phyloP scores from a whole-genome alignment of 2,888 invertebrate species.

The Dasysyrphus albostriatus region DNA sequence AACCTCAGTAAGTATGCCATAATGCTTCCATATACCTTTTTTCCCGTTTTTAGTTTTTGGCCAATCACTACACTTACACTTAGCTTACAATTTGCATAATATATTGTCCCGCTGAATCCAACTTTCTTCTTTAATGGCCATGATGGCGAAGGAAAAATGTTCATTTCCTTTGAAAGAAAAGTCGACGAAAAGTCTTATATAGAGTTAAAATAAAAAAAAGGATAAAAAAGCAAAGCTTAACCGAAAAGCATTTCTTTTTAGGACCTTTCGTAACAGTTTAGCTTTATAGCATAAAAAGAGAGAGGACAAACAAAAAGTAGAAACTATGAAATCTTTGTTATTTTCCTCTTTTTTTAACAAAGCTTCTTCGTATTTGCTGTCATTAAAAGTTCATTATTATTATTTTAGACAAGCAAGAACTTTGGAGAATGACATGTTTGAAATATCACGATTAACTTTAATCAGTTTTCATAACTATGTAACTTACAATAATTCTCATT shows the following conservation, averaged over 20 bases:
- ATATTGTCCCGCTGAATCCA: slow-evolving; percentile 78
- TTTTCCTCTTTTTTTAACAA: not conserved
- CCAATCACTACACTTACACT: slow-evolving; percentile 83
- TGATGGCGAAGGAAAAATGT: slow-evolving; percentile 39
- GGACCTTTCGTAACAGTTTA: slow-evolving; percentile 33
- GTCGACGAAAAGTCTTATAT: slow-evolving; percentile 12
- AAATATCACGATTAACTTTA: too few species aligned
- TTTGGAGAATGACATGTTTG: too few species aligned
- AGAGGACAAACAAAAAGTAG: slow-evolving; percentile 9
- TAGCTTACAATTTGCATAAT: slow-evolving; percentile 83
- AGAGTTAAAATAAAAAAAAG: slow-evolving; percentile 2
- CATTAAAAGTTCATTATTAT: slow-evolving; percentile 5
- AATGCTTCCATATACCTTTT: slow-evolving; percentile 14
- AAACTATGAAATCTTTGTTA: not conserved
- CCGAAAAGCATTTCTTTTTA: slow-evolving; percentile 31
- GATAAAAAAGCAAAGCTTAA: slow-evolving; percentile 17
- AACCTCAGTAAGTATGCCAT: not conserved
- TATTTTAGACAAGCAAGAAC: too few species aligned
- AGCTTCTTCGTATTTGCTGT: not conserved
- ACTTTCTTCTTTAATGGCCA: slow-evolving; percentile 31
- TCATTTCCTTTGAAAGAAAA: slow-evolving; percentile 32
- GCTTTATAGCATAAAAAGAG: slow-evolving; percentile 18
- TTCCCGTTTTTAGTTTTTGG: slow-evolving; percentile 76
- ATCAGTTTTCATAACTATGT: too few species aligned
- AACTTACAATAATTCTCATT: too few species aligned